Base-by-base conservation (phyloP, 2,888 invertebrate genomes). In the Plutella xylostella region DNA sequence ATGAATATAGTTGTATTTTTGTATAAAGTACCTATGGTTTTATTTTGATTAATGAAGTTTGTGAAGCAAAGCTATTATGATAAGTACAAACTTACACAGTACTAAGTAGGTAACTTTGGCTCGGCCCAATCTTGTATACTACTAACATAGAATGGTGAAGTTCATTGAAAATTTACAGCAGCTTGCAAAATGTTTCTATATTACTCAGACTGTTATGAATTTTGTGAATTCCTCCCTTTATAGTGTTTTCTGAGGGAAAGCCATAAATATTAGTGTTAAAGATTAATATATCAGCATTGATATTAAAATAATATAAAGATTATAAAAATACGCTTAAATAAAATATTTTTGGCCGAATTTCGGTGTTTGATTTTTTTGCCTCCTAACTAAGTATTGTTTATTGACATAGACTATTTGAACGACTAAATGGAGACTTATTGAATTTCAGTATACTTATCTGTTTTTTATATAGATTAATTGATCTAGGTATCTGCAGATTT, bases 291-390 rank as follows among this genome's bases (percentile, higher is more conserved):
- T 82, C 78, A 73, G 70, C 77, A 83, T 80, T 71, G 76, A 79
- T 80, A 43, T 43, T 43, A 43, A 46, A 34, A 41, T 41, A 73
- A 70, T 78, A 80, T 80, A 77, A 79, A 83, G 70, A 76, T 79
- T 80, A 83, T 80, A 80, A 48, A 48, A 82, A 80, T 82, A 84
- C 83, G 84, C 84, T 85, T 85, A 83, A 83, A 83, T 83, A 83
- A 82, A 82, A 83, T 84, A 84, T 84, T 85, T 84, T 83, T 82
- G 82, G 82, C 82, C 79, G 82, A 75, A 55, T 56, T 51, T 50
- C 45, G 63, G 66, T n/a, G n/a, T n/a, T n/a, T n/a, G n/a, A n/a
- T n/a, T n/a, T n/a, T n/a, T n/a, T n/a, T n/a, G n/a, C n/a, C n/a
- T n/a, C n/a, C n/a, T n/a, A n/a, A n/a, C n/a, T n/a, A n/a, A n/a